These are phyloP conservation scores for Octodonta nipae DNA, from an alignment of 2,888 invertebrate genomes.

Conservation along the genomic window DNA sequence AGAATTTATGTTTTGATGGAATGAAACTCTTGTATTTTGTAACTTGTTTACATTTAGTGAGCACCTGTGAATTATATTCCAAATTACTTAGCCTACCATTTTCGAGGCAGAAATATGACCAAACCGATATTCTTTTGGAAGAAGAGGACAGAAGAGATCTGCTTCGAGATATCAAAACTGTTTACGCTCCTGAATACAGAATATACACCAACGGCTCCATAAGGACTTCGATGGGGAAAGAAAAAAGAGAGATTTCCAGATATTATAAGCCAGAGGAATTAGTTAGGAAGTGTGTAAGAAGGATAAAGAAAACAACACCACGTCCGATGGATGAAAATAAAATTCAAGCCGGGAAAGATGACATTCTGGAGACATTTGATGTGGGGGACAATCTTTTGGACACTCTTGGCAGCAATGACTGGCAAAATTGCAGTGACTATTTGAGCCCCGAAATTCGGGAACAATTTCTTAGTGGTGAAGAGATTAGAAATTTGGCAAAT, in stretches of 20 bases:
- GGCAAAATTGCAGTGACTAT: no score
- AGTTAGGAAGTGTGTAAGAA: no score
- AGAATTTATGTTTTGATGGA: no score
- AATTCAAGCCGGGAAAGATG: background rate
- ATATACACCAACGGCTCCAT: slow-evolving; percentile 10
- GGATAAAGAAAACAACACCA: background rate
- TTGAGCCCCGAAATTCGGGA: no score
- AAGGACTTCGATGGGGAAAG: slow-evolving; percentile 5
- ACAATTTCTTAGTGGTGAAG: no score
- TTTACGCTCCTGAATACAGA: slow-evolving; percentile 19
- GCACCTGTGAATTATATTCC: no score
- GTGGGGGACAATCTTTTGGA: background rate
- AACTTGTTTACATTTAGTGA: no score
- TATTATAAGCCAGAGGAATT: no score
- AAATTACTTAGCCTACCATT: no score
- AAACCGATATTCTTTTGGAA: slow-evolving; percentile 19
- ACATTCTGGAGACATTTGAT: background rate
- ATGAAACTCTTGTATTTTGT: no score
- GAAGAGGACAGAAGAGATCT: slow-evolving; percentile 21
- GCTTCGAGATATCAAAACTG: slow-evolving; percentile 20
- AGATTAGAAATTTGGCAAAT: no score
- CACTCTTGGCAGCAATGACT: no score
- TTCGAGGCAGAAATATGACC: slow-evolving; percentile 16
- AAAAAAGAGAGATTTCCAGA: slow-evolving; percentile 5
- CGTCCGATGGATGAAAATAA: background rate